phyloP scores from a whole-genome alignment of 2,797 vertebrate species.

The Platalea minor region DNA sequence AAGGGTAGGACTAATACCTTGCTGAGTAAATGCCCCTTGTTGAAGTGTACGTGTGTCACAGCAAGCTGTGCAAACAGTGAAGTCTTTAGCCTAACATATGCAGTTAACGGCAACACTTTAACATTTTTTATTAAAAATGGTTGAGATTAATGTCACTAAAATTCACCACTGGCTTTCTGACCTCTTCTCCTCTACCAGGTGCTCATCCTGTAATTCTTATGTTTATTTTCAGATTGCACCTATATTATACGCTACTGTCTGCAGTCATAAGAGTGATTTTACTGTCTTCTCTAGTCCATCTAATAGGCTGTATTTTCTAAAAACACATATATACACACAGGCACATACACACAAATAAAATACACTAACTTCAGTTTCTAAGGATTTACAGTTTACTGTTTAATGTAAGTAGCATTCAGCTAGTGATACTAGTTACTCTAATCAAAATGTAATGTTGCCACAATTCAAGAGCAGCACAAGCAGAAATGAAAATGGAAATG shows the following conservation, averaged over 20 bases:
- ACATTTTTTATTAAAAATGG: neutral
- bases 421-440: neutral
- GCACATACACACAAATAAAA: neutral
- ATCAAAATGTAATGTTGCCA: neutral
- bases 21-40: neutral
- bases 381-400: neutral
- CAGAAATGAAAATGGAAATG: conserved; percentile 13
- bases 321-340: neutral
- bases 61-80: neutral
- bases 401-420: neutral
- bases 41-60: neutral
- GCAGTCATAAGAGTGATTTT: neutral
- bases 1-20: neutral
- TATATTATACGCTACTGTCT: neutral
- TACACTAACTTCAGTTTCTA: neutral
- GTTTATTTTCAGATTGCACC: neutral
- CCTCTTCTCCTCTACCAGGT: neutral
- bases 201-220: neutral
- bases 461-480: neutral
- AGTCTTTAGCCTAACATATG: neutral
- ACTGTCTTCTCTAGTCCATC: neutral
- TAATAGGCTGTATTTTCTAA: neutral
- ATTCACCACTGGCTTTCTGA: neutral
- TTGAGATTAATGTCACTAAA: neutral
- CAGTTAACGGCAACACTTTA: neutral